A percentile compares a stretch with the other conserved stretches of the same genome.
These are phyloP conservation scores for Cataglyphis albicans DNA, from an alignment of 2,888 invertebrate species.

Conservation along the genomic window DNA sequence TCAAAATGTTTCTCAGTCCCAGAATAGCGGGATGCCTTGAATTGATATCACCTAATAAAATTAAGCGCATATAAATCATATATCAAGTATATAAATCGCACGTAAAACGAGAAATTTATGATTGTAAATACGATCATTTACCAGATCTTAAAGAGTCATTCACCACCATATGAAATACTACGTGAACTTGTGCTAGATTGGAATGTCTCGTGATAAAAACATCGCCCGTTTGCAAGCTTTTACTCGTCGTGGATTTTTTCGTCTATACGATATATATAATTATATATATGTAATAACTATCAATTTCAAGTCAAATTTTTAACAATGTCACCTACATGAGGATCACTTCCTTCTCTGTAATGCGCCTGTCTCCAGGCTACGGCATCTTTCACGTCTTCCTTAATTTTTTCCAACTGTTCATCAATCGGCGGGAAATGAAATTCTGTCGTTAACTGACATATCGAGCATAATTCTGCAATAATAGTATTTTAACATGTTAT, in stretches of 20 bases:
- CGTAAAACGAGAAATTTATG: background rate
- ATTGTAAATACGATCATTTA: conserved; percentile 73
- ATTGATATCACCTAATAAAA: conserved; percentile 93
- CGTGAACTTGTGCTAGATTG: conserved; percentile 97
- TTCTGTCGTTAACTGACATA: conserved; percentile 94
- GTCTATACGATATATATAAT: conserved; percentile 73
- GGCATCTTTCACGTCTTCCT: conserved; percentile 88
- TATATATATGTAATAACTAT: background rate
- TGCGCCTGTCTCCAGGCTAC: conserved; percentile 86
- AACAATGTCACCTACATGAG: conserved; percentile 75
- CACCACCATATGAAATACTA: conserved; percentile 97
- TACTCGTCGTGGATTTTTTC: conserved; percentile 86
- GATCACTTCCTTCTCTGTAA: conserved; percentile 82
- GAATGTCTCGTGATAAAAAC: conserved; percentile 96
- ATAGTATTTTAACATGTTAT: background rate
- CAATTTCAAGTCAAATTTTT: conserved; percentile 5
- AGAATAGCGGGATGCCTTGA: conserved; percentile 98
- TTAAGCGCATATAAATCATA: conserved; percentile 64
- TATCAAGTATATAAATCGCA: background rate
- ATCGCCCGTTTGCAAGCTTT: conserved; percentile 93
- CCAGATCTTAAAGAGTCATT: conserved; percentile 91
- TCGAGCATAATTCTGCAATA: conserved; percentile 89
- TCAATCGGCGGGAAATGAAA: conserved; percentile 97
- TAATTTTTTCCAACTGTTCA: conserved; percentile 92
- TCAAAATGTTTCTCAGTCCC: conserved; percentile 97